phyloP scores from a whole-genome alignment of 2,888 invertebrate species.

The Xylocampa areola region DNA sequence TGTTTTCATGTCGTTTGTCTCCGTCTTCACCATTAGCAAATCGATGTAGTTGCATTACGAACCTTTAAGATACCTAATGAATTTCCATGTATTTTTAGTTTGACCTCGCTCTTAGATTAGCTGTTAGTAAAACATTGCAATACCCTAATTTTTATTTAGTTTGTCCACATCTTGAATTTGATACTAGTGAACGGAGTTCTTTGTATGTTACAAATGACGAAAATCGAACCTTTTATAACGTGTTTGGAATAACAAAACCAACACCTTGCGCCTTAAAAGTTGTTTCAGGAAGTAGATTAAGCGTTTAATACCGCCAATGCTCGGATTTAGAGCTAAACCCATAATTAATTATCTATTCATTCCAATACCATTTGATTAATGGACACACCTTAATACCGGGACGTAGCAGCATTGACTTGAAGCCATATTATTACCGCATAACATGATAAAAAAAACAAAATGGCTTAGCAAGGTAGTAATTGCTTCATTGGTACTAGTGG shows the following conservation, averaged over 20 bases:
- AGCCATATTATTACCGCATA: slow-evolving; percentile 32
- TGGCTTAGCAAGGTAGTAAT: too few species aligned
- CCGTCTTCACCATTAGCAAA: slow-evolving; percentile 35
- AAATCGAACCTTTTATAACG: slow-evolving; percentile 21
- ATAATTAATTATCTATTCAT: slow-evolving; percentile 50
- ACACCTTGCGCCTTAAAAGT: slow-evolving; percentile 24
- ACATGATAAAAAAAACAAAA: slow-evolving; percentile 23
- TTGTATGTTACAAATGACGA: too few species aligned
- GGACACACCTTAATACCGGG: slow-evolving; percentile 39
- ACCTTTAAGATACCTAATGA: slow-evolving; percentile 2
- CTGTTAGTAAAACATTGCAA: too few species aligned
- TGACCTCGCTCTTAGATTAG: too few species aligned
- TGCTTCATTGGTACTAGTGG: too few species aligned
- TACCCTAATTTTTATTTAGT: not conserved
- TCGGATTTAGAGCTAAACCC: slow-evolving; percentile 31
- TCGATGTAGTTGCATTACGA: slow-evolving; percentile 25
- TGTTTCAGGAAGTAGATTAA: slow-evolving; percentile 44
- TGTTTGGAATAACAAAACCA: slow-evolving; percentile 24
- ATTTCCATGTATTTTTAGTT: too few species aligned
- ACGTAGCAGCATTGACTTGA: slow-evolving; percentile 39
- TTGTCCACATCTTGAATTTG: not conserved
- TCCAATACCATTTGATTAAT: slow-evolving; percentile 56
- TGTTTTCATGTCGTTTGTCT: slow-evolving; percentile 42
- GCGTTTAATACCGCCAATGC: slow-evolving; percentile 21
- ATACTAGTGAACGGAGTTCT: too few species aligned